phyloP scores from a whole-genome alignment of 2,113 vertebrate species.

The Calyptomena viridis region DNA sequence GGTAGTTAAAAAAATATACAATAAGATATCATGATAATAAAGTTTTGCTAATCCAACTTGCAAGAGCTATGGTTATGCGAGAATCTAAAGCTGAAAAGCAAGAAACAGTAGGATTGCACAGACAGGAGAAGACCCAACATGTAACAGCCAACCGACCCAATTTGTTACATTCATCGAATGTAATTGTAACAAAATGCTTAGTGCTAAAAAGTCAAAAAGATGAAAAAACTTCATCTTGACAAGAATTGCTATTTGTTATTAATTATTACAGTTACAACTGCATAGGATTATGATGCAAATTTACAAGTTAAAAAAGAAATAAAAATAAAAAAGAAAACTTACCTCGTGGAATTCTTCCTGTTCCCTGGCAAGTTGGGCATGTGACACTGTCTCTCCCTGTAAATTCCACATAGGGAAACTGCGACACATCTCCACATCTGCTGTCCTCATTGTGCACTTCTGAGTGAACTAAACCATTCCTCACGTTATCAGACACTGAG shows the following conservation, averaged over 20 bases:
- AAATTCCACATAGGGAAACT: slow-evolving; percentile 98
- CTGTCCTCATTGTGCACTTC: slow-evolving; percentile 80
- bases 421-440: slow-evolving; percentile 89
- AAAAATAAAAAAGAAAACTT: not conserved
- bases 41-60: not conserved
- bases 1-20: not conserved
- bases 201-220: not conserved
- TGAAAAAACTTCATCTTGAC: not conserved
- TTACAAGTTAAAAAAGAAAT: not conserved
- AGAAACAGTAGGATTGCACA: not conserved
- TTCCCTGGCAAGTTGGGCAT: slow-evolving; percentile 96
- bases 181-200: not conserved
- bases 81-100: not conserved
- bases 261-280: not conserved
- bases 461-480: slow-evolving; percentile 68
- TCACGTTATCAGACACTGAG: slow-evolving; percentile 70
- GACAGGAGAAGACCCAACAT: not conserved
- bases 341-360: slow-evolving; percentile 97
- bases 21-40: not conserved
- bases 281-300: not conserved
- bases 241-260: not conserved
- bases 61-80: rapidly evolving
- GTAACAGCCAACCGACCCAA: not conserved
- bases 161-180: not conserved
- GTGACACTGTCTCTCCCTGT: slow-evolving; percentile 97